Evolutionary conservation across 2,888 invertebrate species (phyloP).

Genomic region (Nemoura dubitans): DNA sequence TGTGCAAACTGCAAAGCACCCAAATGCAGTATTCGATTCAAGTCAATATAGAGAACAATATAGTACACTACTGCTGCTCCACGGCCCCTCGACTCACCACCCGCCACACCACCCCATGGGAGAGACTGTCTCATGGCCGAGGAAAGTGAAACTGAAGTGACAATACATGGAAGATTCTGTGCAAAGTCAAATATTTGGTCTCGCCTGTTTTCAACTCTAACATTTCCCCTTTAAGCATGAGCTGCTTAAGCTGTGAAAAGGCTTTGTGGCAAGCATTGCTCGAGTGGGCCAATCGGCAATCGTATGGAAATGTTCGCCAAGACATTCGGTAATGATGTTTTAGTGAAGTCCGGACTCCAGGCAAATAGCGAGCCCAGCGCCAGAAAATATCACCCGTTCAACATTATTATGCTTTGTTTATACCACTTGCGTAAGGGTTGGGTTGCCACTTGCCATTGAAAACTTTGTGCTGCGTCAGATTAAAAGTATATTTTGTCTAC

Average conservation of each 20-base stretch:
- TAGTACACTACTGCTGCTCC: background rate
- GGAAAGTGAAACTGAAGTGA: slow-evolving; percentile 12
- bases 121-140: background rate
- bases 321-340: background rate
- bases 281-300: background rate
- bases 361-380: too few species aligned
- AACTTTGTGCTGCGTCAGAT: background rate
- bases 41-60: background rate
- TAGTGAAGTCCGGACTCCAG: background rate
- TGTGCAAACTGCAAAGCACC: background rate
- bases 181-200: background rate
- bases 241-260: background rate
- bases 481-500: background rate
- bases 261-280: background rate
- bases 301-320: background rate
- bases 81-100: background rate
- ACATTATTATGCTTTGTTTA: background rate
- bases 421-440: background rate
- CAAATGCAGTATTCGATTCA: background rate
- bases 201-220: background rate
- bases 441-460: background rate
- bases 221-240: background rate
- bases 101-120: too few species aligned
- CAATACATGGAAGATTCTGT: background rate
- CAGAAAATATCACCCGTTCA: background rate